These are phyloP conservation scores for Acrocephalus scirpaceus DNA, from an alignment of 2,797 vertebrate genomes.

Conservation along the genomic window DNA sequence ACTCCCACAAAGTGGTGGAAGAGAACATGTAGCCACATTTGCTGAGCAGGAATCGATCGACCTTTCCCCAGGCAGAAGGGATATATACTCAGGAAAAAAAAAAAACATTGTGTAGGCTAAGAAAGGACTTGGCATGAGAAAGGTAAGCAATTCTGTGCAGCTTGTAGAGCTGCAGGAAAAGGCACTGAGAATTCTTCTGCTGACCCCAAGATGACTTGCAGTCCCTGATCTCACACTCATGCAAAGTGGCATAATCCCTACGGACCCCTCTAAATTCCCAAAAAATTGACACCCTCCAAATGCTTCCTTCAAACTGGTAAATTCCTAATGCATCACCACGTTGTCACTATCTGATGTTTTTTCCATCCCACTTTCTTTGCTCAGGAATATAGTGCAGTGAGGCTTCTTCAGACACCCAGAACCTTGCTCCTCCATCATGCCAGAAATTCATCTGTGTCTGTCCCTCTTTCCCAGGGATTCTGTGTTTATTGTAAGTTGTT, in stretches of 20 bases:
- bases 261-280: accelerated
- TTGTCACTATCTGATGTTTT: neutral
- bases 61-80: neutral
- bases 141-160: neutral
- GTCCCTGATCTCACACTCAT: neutral
- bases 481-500: neutral
- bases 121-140: neutral
- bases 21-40: neutral
- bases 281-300: neutral
- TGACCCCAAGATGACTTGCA: neutral
- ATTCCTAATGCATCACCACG: neutral
- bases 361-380: neutral
- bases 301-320: neutral
- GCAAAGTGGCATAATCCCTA: neutral
- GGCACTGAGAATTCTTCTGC: neutral
- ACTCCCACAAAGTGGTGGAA: neutral
- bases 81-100: neutral
- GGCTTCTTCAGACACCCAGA: neutral
- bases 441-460: neutral
- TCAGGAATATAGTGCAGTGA: neutral
- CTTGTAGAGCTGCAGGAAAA: neutral
- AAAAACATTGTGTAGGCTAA: neutral
- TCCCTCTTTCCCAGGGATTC: neutral
- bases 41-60: accelerated
- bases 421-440: neutral